Conservation (phyloP, 2,888 invertebrate genomes). For the Flabesymbios commensalis region DNA sequence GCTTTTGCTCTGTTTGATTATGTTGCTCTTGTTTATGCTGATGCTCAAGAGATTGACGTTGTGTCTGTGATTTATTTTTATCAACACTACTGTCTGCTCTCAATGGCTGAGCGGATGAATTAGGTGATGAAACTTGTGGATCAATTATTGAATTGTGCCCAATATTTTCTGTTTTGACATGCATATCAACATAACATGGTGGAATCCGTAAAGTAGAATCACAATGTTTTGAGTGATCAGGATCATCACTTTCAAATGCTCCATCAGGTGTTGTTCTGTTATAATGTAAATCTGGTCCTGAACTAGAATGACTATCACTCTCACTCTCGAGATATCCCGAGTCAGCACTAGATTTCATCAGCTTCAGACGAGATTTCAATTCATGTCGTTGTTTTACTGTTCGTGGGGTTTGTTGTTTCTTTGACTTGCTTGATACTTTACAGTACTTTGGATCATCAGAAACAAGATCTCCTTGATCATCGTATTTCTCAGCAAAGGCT, state of each 20-base stretch:
- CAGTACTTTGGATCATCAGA: constrained; percentile 18
- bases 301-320: constrained; percentile 25
- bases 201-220: too few species aligned
- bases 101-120: too few species aligned
- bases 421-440: not conserved
- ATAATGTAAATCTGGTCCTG: constrained; percentile 19
- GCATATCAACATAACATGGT: too few species aligned
- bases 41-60: too few species aligned
- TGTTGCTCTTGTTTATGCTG: too few species aligned
- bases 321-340: constrained; percentile 25
- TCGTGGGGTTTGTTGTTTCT: constrained; percentile 33
- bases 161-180: too few species aligned
- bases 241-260: constrained; percentile 4
- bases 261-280: constrained; percentile 18
- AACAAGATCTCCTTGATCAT: constrained; percentile 19
- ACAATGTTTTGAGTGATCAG: too few species aligned
- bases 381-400: constrained; percentile 43
- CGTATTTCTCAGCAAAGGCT: constrained; percentile 27
- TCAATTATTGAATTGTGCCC: too few species aligned
- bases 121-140: too few species aligned
- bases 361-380: constrained; percentile 12
- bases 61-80: too few species aligned
- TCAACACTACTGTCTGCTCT: too few species aligned
- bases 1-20: too few species aligned
- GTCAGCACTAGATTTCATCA: constrained; percentile 15